phyloP scores from a whole-genome alignment of 1,140 invertebrate genomes.

The Sitophilus oryzae region DNA sequence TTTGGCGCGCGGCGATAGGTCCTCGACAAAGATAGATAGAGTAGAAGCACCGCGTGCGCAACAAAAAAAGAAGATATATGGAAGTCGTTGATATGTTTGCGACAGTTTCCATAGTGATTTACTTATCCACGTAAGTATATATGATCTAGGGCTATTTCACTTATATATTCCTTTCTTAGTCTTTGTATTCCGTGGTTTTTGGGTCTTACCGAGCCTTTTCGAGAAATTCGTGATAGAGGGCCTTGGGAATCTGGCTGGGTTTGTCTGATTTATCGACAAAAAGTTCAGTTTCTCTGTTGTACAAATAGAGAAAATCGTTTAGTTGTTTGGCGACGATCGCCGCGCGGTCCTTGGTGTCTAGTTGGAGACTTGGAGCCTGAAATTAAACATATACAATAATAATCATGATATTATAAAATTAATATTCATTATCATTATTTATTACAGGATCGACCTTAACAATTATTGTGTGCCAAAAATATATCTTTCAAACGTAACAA shows the following conservation, averaged over 20 bases:
- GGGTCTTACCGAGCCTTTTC: slow-evolving; percentile 39
- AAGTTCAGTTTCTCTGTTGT: slow-evolving; percentile 78
- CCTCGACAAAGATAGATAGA: too few relatives aligned
- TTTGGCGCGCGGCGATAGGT: too few relatives aligned
- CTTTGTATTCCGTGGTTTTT: not conserved
- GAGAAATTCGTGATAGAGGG: slow-evolving; percentile 55
- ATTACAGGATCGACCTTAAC: too few relatives aligned
- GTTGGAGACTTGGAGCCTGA: slow-evolving; percentile 66
- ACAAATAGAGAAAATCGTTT: slow-evolving; percentile 86
- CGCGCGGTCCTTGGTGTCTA: slow-evolving; percentile 76
- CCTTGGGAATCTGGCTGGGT: slow-evolving; percentile 53
- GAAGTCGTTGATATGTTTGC: too few relatives aligned
- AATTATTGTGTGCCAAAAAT: too few relatives aligned
- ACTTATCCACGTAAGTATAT: too few relatives aligned
- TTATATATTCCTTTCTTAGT: not conserved
- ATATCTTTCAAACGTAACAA: too few relatives aligned
- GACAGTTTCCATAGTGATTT: too few relatives aligned
- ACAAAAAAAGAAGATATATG: too few relatives aligned
- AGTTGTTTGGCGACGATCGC: slow-evolving; percentile 85
- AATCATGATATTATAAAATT: too few relatives aligned
- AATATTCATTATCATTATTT: too few relatives aligned
- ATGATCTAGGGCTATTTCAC: not conserved
- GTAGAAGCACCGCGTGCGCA: too few relatives aligned
- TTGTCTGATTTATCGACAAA: slow-evolving; percentile 63
- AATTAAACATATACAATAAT: slow-evolving; percentile 20